Evolutionary conservation across 2,888 invertebrate genomes (phyloP).

Genomic region (Phaedon cochleariae): DNA sequence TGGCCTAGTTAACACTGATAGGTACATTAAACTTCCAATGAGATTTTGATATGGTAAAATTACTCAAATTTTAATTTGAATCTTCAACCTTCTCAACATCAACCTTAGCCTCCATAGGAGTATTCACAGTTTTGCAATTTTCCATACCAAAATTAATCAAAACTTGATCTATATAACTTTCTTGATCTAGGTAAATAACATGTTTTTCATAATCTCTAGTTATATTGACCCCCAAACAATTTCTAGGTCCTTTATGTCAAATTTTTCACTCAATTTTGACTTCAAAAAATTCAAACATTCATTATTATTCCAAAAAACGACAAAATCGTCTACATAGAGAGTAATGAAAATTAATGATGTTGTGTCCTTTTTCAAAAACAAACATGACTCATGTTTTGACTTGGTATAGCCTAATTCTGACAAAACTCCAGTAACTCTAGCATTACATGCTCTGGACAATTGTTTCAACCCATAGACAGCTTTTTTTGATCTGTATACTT

Average conservation of each 20-base stretch:
- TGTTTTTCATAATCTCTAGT: conserved; percentile 6
- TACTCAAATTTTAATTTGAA: background rate
- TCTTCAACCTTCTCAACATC: conserved; percentile 1
- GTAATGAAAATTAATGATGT: conserved; percentile 20
- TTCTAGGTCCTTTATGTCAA: conserved; percentile 20
- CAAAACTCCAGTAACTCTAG: conserved; percentile 14
- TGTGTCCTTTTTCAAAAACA: conserved; percentile 13
- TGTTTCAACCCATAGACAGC: conserved; percentile 39
- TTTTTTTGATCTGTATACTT: conserved; percentile 22
- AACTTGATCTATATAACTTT: conserved; percentile 4
- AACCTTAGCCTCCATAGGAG: conserved; percentile 16
- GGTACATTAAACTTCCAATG: conserved; percentile 17
- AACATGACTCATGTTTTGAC: conserved; percentile 20
- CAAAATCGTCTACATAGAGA: conserved; percentile 28
- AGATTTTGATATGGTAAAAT: conserved; percentile 13
- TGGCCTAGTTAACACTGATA: conserved; percentile 15
- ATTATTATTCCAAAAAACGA: conserved; percentile 17
- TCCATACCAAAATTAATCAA: conserved; percentile 11
- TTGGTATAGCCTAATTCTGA: conserved; percentile 3
- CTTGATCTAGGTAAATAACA: conserved; percentile 20
- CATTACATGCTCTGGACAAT: conserved; percentile 22
- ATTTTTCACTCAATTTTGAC: conserved; percentile 14
- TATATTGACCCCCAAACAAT: conserved; percentile 17
- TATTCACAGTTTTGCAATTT: conserved; percentile 18
- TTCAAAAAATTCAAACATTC: conserved; percentile 7